Percentiles rank a stretch among this genome's conserved stretches.
Evolutionary conservation across 2,888 invertebrate species (phyloP).

Genomic region (Microdon myrmicae): DNA sequence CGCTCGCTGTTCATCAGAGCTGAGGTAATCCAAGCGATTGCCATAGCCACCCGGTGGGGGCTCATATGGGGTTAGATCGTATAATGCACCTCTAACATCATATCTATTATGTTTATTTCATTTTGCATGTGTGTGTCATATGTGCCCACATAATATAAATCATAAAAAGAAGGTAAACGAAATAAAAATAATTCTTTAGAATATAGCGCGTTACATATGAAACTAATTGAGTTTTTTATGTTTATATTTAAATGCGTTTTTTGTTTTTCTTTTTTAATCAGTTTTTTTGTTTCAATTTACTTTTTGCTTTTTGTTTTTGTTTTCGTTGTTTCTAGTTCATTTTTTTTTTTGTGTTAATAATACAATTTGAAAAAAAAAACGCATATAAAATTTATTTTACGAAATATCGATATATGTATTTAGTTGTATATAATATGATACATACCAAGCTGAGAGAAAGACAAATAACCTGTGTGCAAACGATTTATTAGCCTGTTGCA

Average conservation of each 20-base stretch:
- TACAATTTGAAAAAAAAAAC: too few relatives aligned
- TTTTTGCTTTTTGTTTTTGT: slow-evolving; percentile 3
- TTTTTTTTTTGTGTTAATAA: slow-evolving; percentile 10
- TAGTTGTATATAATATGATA: slow-evolving; percentile 33
- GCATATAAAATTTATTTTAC: slow-evolving; percentile 28
- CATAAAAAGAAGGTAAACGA: slow-evolving; percentile 50
- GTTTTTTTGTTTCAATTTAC: slow-evolving; percentile 11
- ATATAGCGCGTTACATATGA: slow-evolving; percentile 16
- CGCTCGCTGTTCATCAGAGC: slow-evolving; percentile 79
- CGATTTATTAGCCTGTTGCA: slow-evolving; percentile 44
- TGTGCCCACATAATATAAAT: slow-evolving; percentile 51
- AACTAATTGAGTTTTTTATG: slow-evolving; percentile 8
- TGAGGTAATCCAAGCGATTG: slow-evolving; percentile 71
- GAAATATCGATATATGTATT: slow-evolving; percentile 6
- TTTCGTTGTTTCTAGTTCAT: slow-evolving; percentile 4
- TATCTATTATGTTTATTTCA: slow-evolving; percentile 73
- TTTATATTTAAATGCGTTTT: slow-evolving; percentile 4
- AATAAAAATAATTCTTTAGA: slow-evolving; percentile 38
- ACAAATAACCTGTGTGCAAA: slow-evolving; percentile 46
- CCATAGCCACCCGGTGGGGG: slow-evolving; percentile 79
- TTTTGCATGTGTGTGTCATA: slow-evolving; percentile 50
- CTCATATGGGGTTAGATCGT: slow-evolving; percentile 84
- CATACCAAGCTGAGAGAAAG: slow-evolving; percentile 47
- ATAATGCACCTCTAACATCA: slow-evolving; percentile 92
- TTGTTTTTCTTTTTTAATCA: slow-evolving; percentile 23